Conservation (phyloP, 2,888 invertebrate genomes). For the Andrena chrysosceles region DNA sequence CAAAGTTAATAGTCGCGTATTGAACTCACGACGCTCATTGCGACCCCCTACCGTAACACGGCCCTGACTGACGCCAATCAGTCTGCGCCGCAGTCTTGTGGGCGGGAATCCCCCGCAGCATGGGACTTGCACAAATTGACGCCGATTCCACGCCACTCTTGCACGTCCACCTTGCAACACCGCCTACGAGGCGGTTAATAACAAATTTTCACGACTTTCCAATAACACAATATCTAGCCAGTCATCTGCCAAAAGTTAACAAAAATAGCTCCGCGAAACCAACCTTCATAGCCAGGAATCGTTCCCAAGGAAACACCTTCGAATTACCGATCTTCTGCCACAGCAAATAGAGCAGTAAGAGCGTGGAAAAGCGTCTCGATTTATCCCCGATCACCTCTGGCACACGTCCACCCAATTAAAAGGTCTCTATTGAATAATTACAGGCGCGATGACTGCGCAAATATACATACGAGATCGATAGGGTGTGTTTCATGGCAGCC, state of each 20-base stretch:
- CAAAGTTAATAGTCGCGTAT: neutral
- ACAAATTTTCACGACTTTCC: neutral
- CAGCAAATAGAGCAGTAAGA: too few relatives aligned
- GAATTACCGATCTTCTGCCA: neutral
- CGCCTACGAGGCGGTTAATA: neutral
- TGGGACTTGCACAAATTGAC: constrained; percentile 42
- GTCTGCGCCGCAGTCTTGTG: constrained; percentile 69
- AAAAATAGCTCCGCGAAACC: too few relatives aligned
- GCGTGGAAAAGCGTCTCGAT: too few relatives aligned
- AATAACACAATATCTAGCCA: neutral
- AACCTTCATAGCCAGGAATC: too few relatives aligned
- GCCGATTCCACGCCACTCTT: constrained; percentile 9
- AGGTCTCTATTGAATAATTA: neutral
- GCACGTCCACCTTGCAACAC: neutral
- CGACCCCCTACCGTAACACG: constrained; percentile 44
- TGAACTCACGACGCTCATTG: constrained; percentile 8
- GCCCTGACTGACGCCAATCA: constrained; percentile 71
- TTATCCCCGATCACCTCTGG: neutral
- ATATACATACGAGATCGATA: constrained; percentile 25
- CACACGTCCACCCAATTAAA: neutral
- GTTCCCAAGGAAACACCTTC: neutral
- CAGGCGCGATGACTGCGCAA: neutral
- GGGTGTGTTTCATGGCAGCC: constrained; percentile 1
- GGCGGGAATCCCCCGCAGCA: constrained; percentile 56
- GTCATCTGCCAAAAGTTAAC: neutral